Evolutionary conservation across 2,797 vertebrate genomes (phyloP).

Genomic region (Mus minutoides): DNA sequence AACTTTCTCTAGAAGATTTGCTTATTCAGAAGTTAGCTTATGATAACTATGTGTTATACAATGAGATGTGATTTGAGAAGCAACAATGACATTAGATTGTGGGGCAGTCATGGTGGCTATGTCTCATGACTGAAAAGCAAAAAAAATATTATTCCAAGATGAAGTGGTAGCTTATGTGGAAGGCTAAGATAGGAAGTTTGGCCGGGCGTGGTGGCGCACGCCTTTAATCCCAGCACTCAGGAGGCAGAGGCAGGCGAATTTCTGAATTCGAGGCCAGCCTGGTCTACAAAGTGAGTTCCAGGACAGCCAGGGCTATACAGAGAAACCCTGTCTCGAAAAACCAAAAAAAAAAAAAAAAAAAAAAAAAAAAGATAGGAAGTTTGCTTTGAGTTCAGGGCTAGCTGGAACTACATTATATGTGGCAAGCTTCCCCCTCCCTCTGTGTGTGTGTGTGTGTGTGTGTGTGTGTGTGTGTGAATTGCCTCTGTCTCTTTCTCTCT

Average conservation of each 20-base stretch:
- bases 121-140: constrained; percentile 4
- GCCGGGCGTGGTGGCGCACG: too few species aligned
- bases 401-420: not conserved
- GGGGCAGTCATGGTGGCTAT: not conserved
- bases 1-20: not conserved
- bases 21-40: constrained; percentile 15
- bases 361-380: not conserved
- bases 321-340: too few species aligned
- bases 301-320: too few species aligned
- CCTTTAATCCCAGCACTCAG: too few species aligned
- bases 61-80: constrained; percentile 27
- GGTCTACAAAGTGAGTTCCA: too few species aligned
- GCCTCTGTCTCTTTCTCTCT: too few species aligned
- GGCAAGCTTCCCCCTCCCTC: not conserved
- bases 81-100: not conserved
- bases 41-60: not conserved
- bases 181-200: not conserved
- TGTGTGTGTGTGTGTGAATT: too few species aligned
- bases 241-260: too few species aligned
- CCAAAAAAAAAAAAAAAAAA: too few species aligned
- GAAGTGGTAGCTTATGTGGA: not conserved
- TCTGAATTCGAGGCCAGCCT: too few species aligned
- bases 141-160: not conserved
- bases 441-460: not conserved
- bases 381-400: too few species aligned